A percentile compares a stretch with the other conserved stretches of the same genome.
phyloP scores from a whole-genome alignment of 2,888 invertebrate species.

The Incurvaria masculella region DNA sequence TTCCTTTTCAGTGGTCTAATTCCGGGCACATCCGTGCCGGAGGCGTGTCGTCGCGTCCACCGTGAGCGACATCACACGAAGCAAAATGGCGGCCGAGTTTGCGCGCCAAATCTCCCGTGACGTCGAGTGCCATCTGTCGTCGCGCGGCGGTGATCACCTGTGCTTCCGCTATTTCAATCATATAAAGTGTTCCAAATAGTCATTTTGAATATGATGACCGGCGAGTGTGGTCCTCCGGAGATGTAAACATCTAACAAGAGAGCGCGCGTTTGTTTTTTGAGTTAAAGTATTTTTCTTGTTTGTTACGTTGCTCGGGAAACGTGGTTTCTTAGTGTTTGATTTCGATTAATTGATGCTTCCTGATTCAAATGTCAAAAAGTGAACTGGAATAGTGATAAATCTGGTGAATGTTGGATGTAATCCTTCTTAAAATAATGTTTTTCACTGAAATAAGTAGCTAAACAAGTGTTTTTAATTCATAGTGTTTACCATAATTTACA shows the following conservation, averaged over 20 bases:
- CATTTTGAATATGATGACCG: constrained; percentile 34
- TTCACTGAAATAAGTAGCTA: constrained; percentile 13
- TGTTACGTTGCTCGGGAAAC: constrained; percentile 23
- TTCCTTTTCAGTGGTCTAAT: constrained; percentile 47
- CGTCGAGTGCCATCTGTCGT: constrained; percentile 34
- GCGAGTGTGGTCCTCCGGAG: constrained; percentile 31
- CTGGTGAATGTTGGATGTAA: background rate
- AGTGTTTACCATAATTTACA: background rate
- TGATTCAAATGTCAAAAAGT: background rate
- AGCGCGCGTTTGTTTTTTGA: constrained; percentile 21
- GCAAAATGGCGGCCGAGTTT: constrained; percentile 40
- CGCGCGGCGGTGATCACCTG: constrained; percentile 21
- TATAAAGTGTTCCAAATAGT: constrained; percentile 40
- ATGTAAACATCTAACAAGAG: constrained; percentile 27
- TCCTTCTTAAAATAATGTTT: constrained; percentile 16
- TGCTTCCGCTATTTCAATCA: constrained; percentile 35
- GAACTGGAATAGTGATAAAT: background rate
- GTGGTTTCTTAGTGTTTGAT: background rate
- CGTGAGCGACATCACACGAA: constrained; percentile 40
- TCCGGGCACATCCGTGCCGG: constrained; percentile 21
- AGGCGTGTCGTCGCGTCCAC: constrained; percentile 31
- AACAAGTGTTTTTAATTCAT: too few species aligned
- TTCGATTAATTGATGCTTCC: background rate
- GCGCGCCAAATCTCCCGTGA: constrained; percentile 39
- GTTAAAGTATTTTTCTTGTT: constrained; percentile 23